These are phyloP conservation scores for Alviniconcha marisindica DNA, from an alignment of 1,140 invertebrate genomes.

Conservation along the genomic window DNA sequence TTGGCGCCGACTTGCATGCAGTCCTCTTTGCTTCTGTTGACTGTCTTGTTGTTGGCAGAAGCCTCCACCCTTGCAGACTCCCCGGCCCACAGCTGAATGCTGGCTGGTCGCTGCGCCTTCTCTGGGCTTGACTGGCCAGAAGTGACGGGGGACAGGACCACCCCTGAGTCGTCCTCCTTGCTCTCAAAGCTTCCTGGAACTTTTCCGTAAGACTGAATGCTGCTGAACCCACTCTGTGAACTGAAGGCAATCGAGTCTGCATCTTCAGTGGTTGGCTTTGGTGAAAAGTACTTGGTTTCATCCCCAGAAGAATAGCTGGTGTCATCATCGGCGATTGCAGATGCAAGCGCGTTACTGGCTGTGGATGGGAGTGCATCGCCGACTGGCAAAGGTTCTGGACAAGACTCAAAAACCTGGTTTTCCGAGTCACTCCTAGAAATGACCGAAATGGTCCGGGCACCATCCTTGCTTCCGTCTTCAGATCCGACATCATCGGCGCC, in stretches of 20 bases:
- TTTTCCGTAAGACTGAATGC: no score
- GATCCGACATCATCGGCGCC: background rate
- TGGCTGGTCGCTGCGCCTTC: constrained; percentile 9
- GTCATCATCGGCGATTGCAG: no score
- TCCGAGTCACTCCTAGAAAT: background rate
- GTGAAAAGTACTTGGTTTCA: background rate
- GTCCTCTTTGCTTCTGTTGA: background rate
- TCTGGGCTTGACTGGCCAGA: constrained; percentile 28
- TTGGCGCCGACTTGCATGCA: background rate
- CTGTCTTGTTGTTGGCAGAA: background rate
- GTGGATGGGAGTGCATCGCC: background rate
- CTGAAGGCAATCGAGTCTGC: background rate
- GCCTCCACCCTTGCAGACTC: background rate
- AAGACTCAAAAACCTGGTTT: background rate
- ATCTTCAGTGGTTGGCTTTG: background rate
- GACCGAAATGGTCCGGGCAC: background rate
- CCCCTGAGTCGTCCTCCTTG: background rate
- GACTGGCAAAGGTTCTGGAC: background rate
- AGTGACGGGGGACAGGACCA: background rate
- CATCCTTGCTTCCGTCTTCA: background rate
- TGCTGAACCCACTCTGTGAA: no score
- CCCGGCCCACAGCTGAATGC: background rate
- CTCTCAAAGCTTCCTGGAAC: background rate
- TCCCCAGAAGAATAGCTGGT: background rate
- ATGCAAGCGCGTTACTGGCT: background rate